Evolutionary conservation across 2,797 vertebrate genomes (phyloP), one percentile per base, ranked within the genome.

Genomic region (Poeciliopsis turneri): DNA sequence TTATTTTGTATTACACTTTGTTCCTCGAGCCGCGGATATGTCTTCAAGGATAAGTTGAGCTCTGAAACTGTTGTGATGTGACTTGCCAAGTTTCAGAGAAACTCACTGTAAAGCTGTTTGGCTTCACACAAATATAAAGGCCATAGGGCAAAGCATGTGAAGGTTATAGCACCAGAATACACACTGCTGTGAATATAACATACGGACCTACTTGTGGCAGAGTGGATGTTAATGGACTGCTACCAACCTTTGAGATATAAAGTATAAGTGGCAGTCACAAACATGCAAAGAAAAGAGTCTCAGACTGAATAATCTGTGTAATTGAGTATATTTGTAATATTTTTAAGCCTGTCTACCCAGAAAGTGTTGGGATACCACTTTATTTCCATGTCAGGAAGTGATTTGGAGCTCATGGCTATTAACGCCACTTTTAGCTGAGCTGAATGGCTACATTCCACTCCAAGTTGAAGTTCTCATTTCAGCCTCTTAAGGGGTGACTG

Each of bases 1-100:
- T 25, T 78, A 69, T 69, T 76, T 93, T 92, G 80, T 55, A 5
- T 83, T 92, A 89, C 68, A 72, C 53, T 79, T 36, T 39, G 20
- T 41, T 13, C 69, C 64, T 72, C 73, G 61, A 79, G 74, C 77
- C 49, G 72, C 76, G 30, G 51, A 70, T 77, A 74, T 66, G 59
- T 78, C 72, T 77, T 28, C n/a, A 74, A 69, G 73, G 36, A n/a
- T 39, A 57, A 59, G n/a, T 75, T 59, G 15, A 74, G 30, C 36
- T 64, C 61, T 3, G 12, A 43, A 59, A 45, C 36, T 45, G 10
- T n/a, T 33, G 18, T 55, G 25, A 25, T 64, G 43, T 7, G 4
- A 51, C 25, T 41, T 49, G 30, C 16, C 45, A 78, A 25, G 46
- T 25, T 73, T 41, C 9, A 11, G 10, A 64, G 43, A 28, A 9